Conservation (phyloP, 2,113 vertebrate genomes). For the Oryzias woworae region DNA sequence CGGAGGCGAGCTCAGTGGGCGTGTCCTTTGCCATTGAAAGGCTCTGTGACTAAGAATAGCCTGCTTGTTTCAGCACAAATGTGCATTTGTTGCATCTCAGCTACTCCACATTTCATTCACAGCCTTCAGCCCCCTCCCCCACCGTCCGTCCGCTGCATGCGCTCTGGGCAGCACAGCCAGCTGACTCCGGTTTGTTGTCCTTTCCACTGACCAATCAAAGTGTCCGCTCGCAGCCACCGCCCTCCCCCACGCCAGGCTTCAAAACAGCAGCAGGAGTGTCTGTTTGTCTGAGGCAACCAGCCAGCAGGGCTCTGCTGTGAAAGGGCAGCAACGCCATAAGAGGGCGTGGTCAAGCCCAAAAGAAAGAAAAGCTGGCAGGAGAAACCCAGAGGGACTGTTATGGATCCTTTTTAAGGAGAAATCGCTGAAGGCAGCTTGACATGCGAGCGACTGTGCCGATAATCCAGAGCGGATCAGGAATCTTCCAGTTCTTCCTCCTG, state of each 20-base stretch:
- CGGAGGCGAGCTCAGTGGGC: background rate
- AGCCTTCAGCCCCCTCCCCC: background rate
- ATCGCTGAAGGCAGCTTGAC: conserved; percentile 33
- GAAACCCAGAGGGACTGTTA: background rate
- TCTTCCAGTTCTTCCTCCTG: conserved; percentile 40
- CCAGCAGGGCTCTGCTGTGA: conserved; percentile 47
- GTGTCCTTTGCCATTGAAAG: conserved; percentile 4
- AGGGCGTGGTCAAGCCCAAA: background rate
- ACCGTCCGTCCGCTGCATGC: conserved; percentile 13
- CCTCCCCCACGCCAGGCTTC: conserved; percentile 63
- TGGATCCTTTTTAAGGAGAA: conserved; percentile 16
- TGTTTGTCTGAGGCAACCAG: conserved; percentile 50
- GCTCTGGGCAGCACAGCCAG: conserved; percentile 61
- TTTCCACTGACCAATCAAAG: conserved; percentile 59
- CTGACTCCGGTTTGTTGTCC: conserved; percentile 73
- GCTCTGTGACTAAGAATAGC: conserved; percentile 15
- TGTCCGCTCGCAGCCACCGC: conserved; percentile 51
- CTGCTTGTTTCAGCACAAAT: conserved; percentile 4
- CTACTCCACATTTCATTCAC: conserved; percentile 37
- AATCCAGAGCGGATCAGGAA: conserved; percentile 38
- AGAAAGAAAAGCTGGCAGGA: conserved; percentile 5
- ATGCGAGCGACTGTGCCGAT: conserved; percentile 26
- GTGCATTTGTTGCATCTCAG: conserved; percentile 12
- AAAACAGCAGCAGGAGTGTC: conserved; percentile 65
- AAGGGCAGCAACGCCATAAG: conserved; percentile 18